Evolutionary conservation across 2,888 invertebrate genomes (phyloP).

Genomic region (Tenodera sinensis): DNA sequence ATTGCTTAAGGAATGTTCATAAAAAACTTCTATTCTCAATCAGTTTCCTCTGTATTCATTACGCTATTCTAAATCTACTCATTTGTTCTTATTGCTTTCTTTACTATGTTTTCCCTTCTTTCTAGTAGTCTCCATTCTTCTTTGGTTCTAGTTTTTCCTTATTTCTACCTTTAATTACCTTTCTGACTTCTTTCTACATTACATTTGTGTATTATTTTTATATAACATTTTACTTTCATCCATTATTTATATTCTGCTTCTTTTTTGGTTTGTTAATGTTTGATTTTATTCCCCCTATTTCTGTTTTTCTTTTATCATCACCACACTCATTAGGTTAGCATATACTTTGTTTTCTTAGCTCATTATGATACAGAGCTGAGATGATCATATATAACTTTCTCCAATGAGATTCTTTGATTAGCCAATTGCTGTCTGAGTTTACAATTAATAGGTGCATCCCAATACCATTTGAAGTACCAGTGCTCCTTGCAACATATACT

Average conservation of each 20-base stretch:
- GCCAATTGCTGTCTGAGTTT: too few relatives aligned
- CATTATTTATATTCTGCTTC: background rate
- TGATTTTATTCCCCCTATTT: background rate
- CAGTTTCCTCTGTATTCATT: background rate
- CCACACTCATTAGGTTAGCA: too few relatives aligned
- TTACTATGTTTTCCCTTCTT: background rate
- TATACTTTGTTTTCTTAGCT: too few relatives aligned
- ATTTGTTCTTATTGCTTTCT: background rate
- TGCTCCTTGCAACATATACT: too few relatives aligned
- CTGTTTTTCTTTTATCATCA: background rate
- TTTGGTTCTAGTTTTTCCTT: background rate
- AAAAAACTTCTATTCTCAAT: background rate
- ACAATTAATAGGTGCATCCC: too few relatives aligned
- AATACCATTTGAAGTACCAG: too few relatives aligned
- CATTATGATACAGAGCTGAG: too few relatives aligned
- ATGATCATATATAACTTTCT: too few relatives aligned
- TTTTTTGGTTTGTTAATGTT: background rate
- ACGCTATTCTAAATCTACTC: background rate
- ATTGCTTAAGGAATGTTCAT: background rate
- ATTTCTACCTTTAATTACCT: background rate
- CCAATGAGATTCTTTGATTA: too few relatives aligned
- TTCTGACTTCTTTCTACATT: background rate
- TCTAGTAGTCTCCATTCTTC: background rate
- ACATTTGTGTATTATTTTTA: background rate
- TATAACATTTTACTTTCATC: background rate